Conservation (phyloP, 2,113 vertebrate species). For the Hippocampus zosterae region DNA sequence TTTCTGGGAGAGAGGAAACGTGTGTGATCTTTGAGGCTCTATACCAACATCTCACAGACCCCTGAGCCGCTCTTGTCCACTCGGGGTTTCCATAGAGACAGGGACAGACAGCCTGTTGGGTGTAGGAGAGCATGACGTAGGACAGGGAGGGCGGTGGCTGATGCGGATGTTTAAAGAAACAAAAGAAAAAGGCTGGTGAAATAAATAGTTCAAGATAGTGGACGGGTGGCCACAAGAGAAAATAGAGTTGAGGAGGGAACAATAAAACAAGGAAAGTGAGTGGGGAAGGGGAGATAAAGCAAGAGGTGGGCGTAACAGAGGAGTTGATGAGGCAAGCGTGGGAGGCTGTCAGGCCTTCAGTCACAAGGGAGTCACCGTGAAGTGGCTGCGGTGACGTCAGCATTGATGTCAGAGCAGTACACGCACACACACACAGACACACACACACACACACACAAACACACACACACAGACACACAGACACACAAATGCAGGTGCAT, state of each 20-base stretch:
- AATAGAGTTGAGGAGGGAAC: slow-evolving; percentile 17
- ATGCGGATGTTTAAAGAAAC: slow-evolving; percentile 36
- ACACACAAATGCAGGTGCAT: slow-evolving; percentile 39
- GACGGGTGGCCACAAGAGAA: slow-evolving; percentile 22
- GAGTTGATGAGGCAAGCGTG: slow-evolving; percentile 50
- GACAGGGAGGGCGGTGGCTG: slow-evolving; percentile 44
- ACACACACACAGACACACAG: too few species aligned
- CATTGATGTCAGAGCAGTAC: slow-evolving; percentile 55
- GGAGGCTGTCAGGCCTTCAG: slow-evolving; percentile 65
- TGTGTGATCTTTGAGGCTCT: slow-evolving; percentile 51
- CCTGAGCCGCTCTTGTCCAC: slow-evolving; percentile 59
- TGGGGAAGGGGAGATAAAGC: slow-evolving; percentile 17
- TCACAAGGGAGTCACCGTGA: slow-evolving; percentile 66
- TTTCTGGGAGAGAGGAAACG: slow-evolving; percentile 31
- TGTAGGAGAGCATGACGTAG: slow-evolving; percentile 47
- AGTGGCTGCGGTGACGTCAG: slow-evolving; percentile 66
- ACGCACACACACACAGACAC: slow-evolving; percentile 12
- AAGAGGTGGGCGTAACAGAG: slow-evolving; percentile 28
- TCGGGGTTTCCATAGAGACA: slow-evolving; percentile 68
- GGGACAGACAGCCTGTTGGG: slow-evolving; percentile 50
- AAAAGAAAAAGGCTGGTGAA: slow-evolving; percentile 20
- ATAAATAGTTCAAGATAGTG: slow-evolving; percentile 17
- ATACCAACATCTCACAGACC: slow-evolving; percentile 60
- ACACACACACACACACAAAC: slow-evolving; percentile 6
- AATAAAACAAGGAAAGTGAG: slow-evolving; percentile 5